Conservation (phyloP, 2,797 vertebrate genomes). For the Onychomys torridus region DNA sequence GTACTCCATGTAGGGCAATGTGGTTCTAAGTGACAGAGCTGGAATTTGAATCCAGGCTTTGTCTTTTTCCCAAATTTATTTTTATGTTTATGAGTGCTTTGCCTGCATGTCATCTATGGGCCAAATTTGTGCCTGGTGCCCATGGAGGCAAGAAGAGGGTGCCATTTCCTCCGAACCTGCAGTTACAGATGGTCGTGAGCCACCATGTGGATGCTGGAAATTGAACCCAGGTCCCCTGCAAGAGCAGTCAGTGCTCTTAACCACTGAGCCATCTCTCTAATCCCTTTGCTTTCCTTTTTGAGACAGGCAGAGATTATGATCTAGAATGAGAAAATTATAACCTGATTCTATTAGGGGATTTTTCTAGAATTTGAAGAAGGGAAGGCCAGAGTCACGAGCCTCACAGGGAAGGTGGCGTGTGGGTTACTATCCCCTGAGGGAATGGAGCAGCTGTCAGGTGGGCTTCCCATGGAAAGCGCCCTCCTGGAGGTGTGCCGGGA, state of each 20-base stretch:
- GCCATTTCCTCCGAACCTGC: neutral
- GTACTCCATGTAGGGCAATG: neutral
- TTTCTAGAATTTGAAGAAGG: constrained; percentile 15
- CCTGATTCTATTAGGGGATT: neutral
- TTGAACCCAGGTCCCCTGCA: neutral
- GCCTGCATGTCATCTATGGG: neutral
- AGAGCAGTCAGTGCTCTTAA: neutral
- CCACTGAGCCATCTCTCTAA: neutral
- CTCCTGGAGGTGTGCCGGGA: neutral
- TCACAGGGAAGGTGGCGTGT: neutral
- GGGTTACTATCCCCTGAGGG: neutral
- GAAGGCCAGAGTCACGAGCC: neutral
- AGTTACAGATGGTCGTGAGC: neutral
- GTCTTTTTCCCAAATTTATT: neutral
- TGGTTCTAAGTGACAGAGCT: neutral
- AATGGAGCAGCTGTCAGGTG: neutral
- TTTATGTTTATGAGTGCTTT: neutral
- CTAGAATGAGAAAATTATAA: neutral
- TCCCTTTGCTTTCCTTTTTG: neutral
- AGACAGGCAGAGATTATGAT: neutral
- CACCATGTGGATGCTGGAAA: neutral
- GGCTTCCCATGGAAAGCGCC: neutral
- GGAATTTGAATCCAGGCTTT: neutral
- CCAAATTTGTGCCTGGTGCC: neutral
- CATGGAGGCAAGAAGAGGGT: neutral